Evolutionary conservation across 2,113 vertebrate genomes (phyloP), one percentile per base, ranked within the genome.

Genomic region (Otolemur garnettii): DNA sequence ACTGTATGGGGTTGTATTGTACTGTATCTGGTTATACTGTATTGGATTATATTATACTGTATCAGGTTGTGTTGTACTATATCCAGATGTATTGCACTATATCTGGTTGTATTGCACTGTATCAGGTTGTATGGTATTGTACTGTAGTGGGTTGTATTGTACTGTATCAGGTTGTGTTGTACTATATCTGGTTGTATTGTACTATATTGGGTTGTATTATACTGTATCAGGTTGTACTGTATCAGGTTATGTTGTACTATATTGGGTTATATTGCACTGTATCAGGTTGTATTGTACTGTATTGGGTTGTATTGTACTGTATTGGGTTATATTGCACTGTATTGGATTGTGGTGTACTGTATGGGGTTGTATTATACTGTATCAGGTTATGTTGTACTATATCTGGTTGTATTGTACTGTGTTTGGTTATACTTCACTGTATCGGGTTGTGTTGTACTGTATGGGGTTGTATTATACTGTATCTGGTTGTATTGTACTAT

Each of bases 381-480:
- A 8, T 7, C 45, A 5, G 45, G 45, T 45, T 45, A 5, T 45
- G 7, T 45, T 45, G 7, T 45, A n/a, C 38, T 22, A 18, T 45
- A 45, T 45, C 38, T 11, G 15, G 26, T 15, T 9, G 5, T 68
- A 2, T 1, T 60, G 28, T 69, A 18, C 45, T 45, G 45, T 45
- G 7, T 45, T 7, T 7, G 7, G 7, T 74, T n/a, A 15, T 0
- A 13, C 4, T 55, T 13, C 59, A 18, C 28, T 42, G 19, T 7
- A 24, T 10, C 0, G n/a, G 15, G 13, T 12, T 38, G 19, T 8
- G 5, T 21, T 26, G 22, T 60, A 12, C 59, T 14, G 24, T 85
- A 4, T n/a, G n/a, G n/a, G 2, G 45, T 74, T 5, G 7, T 14
- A 30, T 18, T 74, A 55, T 18, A 12, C 60, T 45, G 4, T 7